These are phyloP conservation scores for Epinotia ramella DNA, from an alignment of 2,888 invertebrate species.

Conservation along the genomic window DNA sequence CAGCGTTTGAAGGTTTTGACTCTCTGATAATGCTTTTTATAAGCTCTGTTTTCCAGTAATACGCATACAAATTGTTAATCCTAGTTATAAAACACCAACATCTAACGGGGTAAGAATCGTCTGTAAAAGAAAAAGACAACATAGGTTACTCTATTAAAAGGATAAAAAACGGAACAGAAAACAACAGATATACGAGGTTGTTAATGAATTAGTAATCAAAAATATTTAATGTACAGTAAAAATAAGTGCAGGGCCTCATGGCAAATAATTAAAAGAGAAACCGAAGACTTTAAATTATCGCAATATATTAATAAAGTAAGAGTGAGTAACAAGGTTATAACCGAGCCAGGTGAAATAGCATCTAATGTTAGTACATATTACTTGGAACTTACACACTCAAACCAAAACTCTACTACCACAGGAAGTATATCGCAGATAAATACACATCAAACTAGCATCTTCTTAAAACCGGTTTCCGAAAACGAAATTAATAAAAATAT, in stretches of 20 bases:
- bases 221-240: not conserved
- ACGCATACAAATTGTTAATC: no score
- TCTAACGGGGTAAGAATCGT: constrained; percentile 3
- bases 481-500: no score
- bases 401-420: no score
- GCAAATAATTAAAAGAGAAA: constrained; percentile 12
- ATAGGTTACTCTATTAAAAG: not conserved
- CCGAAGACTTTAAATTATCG: not conserved
- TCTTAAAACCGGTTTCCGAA: not conserved
- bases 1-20: constrained; percentile 1
- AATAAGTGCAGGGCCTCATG: constrained; percentile 9
- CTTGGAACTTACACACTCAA: no score
- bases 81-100: not conserved
- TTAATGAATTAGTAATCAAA: not conserved
- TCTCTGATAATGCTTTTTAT: not conserved
- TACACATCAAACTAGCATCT: not conserved
- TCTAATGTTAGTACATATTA: no score
- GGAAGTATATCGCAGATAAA: not conserved
- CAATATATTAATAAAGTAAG: constrained; percentile 3
- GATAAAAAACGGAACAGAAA: not conserved
- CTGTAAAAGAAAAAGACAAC: constrained; percentile 9
- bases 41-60: not conserved
- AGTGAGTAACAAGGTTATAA: not conserved
- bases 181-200: not conserved
- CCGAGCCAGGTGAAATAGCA: not conserved